Evolutionary conservation across 2,113 vertebrate genomes (phyloP), one percentile per base, ranked within the genome.

Genomic region (Oncorhynchus tshawytscha): DNA sequence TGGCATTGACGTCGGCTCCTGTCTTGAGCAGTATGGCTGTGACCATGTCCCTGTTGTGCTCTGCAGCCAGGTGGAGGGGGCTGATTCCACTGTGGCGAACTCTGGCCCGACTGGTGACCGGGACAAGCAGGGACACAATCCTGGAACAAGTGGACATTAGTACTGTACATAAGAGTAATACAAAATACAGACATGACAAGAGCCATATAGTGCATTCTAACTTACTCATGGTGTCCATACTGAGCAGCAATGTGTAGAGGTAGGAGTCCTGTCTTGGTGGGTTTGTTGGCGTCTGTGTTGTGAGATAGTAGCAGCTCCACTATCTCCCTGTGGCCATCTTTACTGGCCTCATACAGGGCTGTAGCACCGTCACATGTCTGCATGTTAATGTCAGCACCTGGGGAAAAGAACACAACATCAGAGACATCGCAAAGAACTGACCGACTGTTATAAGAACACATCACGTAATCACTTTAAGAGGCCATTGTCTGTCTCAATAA

Each of bases 311-410:
- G 91, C 60, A 95, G 91, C 59, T 93, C 91, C 62, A 96, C 96
- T 1, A 92, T 87, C 0, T 87, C 85, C 67, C 81, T 62, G 1
- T 97, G 95, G 5, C 94, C 96, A 0, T 98, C 95, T 90, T 94
- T 97, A 88, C 94, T 92, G 11, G 97, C 96, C 87, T 97, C 96
- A 16, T 95, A 96, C 83, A 99, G 91, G 18, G 97, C 96, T 0
- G 96, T 96, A 0, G 93, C 90, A 0, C 92, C 93, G 34, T 99
- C 96, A 45, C 95, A 96, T 29, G 96, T 96, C 90, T 98, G 96
- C 5, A 95, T 95, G 82, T 98, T 97, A 87, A 99, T 95, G 75
- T 96, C 94, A 29, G 96, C 96, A 15, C 96, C 98, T 99, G 62
- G 45, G 9, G 29, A 25, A 6, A 39, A 66, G n/a, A 22, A 13